Base-by-base conservation (phyloP, 2,113 vertebrate species). In the Gila orcuttii region DNA sequence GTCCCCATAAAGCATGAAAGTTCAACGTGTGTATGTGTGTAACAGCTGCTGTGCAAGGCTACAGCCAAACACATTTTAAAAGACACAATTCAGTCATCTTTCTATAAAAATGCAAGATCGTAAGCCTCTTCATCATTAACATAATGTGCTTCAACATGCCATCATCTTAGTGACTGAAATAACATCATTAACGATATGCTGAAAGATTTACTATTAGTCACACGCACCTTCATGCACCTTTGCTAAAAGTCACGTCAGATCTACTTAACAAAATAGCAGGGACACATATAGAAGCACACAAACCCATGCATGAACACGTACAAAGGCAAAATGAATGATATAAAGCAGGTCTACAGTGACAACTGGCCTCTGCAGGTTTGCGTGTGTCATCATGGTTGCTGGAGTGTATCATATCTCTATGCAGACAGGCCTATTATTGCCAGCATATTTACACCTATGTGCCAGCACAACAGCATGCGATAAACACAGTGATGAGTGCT, bases 321-420 rank as follows among this genome's bases (percentile, higher is more conserved):
- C 59, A 69, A 15, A 17, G 31, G 45, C 33, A 55, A 31, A 42
- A 69, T 23, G 25, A 33, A 52, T 11, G 2, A 68, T 68, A 52
- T 33, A 33, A 66, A 82, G 64, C 28, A 11, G 8, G 52, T 83
- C 31, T 78, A 23, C 60, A 23, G n/a, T 79, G 80, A 74, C 57
- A 85, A 84, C 84, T 78, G 25, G 28, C 60, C 52, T 80, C 62
- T 31, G 42, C 6, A n/a, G 62, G 3, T 85, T 87, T 74, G 60
- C 23, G 62, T 68, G 74, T 87, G 85, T 85, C 82, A n/a, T 82
- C 80, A 82, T 47, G 77, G 55, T 55, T 89, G 86, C 66, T 83
- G 77, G 55, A 89, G 82, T 77, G 82, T 77, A 83, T 87, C 81
- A 82, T 85, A 74, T 52, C 81, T 81, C 25, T 39, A 74, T 52